These are phyloP conservation scores for Prenolepis imparis DNA, from an alignment of 2,888 invertebrate species.

Conservation along the genomic window DNA sequence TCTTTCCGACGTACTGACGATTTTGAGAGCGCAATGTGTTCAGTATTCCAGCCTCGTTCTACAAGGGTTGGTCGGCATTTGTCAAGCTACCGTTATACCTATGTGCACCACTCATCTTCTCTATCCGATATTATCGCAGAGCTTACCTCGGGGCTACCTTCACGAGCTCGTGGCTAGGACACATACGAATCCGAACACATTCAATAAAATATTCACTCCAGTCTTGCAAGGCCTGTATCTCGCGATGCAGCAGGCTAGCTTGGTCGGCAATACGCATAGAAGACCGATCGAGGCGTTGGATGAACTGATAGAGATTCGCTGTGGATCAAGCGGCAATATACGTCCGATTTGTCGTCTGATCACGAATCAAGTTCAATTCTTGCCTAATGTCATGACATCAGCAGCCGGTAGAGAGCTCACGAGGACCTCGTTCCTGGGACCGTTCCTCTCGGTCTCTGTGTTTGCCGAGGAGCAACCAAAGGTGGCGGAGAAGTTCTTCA, in stretches of 20 bases:
- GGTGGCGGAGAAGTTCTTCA: slow-evolving; percentile 92
- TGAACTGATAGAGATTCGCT: slow-evolving; percentile 93
- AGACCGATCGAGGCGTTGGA: slow-evolving; percentile 91
- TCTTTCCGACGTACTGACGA: slow-evolving; percentile 89
- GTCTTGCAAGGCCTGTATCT: slow-evolving; percentile 91
- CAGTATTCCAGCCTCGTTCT: slow-evolving; percentile 88
- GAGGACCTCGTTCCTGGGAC: slow-evolving; percentile 94
- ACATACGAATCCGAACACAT: slow-evolving; percentile 88
- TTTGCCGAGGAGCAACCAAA: slow-evolving; percentile 97
- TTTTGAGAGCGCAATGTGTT: slow-evolving; percentile 88
- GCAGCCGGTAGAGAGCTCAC: slow-evolving; percentile 95
- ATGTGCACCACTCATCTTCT: slow-evolving; percentile 89
- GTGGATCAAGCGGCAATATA: slow-evolving; percentile 89
- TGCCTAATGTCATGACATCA: slow-evolving; percentile 91
- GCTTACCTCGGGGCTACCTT: slow-evolving; percentile 92
- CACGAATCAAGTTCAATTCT: slow-evolving; percentile 90
- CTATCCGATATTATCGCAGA: slow-evolving; percentile 90
- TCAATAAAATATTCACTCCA: slow-evolving; percentile 89
- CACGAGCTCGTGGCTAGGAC: slow-evolving; percentile 90
- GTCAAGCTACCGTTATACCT: slow-evolving; percentile 72
- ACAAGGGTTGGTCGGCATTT: slow-evolving; percentile 86
- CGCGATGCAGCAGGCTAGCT: slow-evolving; percentile 90
- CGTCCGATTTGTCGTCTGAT: slow-evolving; percentile 93
- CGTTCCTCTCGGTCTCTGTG: slow-evolving; percentile 96
- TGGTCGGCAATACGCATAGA: slow-evolving; percentile 90